Conservation (phyloP, 2,888 invertebrate species). For the Coleophora flavipennella region DNA sequence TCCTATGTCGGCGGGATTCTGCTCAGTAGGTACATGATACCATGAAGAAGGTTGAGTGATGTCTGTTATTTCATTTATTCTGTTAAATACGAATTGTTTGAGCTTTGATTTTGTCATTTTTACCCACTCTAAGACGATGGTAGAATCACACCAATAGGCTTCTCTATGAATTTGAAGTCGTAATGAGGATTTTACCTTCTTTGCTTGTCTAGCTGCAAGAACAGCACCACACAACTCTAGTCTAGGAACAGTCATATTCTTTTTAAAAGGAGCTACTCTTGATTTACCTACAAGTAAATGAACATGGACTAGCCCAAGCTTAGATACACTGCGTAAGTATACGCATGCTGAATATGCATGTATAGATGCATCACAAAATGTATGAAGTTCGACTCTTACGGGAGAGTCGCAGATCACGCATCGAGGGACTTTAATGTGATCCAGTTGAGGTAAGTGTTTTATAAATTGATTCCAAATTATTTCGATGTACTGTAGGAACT, state of each 20-base stretch:
- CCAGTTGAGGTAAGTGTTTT: conserved; percentile 2
- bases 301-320: neutral
- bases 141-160: conserved; percentile 10
- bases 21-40: conserved; percentile 7
- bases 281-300: conserved; percentile 8
- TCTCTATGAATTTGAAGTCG: neutral
- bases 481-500: conserved; percentile 2
- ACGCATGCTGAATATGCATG: conserved; percentile 9
- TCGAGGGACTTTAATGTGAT: conserved; percentile 5
- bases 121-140: conserved; percentile 9
- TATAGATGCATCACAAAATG: conserved; percentile 9
- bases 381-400: conserved; percentile 3
- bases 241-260: conserved; percentile 9
- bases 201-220: conserved; percentile 1
- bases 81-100: conserved; percentile 11
- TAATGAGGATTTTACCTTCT: conserved; percentile 3
- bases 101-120: conserved; percentile 1
- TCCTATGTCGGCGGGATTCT: conserved; percentile 12
- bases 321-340: neutral
- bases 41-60: conserved; percentile 1
- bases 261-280: conserved; percentile 10
- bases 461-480: conserved; percentile 1
- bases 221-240: conserved; percentile 7
- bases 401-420: neutral
- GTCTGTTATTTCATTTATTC: conserved; percentile 9